Percentiles rank a stretch among this genome's conserved stretches.
Conservation (phyloP, 92 coral and sea anemone genomes). For the Phenganax subtilis region DNA sequence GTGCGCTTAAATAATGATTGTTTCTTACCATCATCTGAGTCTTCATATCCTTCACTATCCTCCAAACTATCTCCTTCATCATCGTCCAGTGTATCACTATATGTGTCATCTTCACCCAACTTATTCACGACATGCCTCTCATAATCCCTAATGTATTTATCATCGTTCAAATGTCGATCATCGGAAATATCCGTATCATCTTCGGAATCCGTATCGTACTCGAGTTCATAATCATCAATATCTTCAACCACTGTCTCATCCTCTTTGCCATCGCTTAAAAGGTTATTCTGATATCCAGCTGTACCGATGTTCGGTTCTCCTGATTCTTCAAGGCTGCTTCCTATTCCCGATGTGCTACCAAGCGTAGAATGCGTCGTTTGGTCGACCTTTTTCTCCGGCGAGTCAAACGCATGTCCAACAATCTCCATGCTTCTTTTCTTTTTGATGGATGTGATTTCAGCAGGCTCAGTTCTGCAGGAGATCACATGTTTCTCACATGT, state of each 20-base stretch:
- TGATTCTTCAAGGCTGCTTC: slow-evolving; percentile 49
- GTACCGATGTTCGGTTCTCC: slow-evolving; percentile 42
- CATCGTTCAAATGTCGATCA: slow-evolving; percentile 51
- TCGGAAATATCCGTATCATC: slow-evolving; percentile 48
- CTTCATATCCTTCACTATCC: slow-evolving; percentile 60
- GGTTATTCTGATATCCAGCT: slow-evolving; percentile 27
- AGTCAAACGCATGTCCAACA: slow-evolving; percentile 61
- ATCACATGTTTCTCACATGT: slow-evolving; percentile 58
- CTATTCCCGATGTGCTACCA: slow-evolving; percentile 43
- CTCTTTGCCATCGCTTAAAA: slow-evolving; percentile 61
- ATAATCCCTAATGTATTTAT: slow-evolving; percentile 35
- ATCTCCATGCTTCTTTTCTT: slow-evolving; percentile 54
- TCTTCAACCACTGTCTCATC: slow-evolving; percentile 49
- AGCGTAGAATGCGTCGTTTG: slow-evolving; percentile 32
- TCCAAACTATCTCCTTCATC: slow-evolving; percentile 52
- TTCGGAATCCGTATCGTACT: slow-evolving; percentile 57
- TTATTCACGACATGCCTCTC: slow-evolving; percentile 40
- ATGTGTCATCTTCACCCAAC: slow-evolving; percentile 32
- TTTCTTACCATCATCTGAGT: slow-evolving; percentile 48
- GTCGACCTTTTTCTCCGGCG: slow-evolving; percentile 24
- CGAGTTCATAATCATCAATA: slow-evolving; percentile 48
- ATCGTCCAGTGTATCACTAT: slow-evolving; percentile 31
- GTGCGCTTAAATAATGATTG: not conserved
- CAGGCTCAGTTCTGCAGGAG: slow-evolving; percentile 29
- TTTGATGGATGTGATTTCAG: slow-evolving; percentile 23